A percentile compares a stretch with the other conserved stretches of the same genome.
phyloP scores from a whole-genome alignment of 2,888 invertebrate genomes.

The Notocelia uddmanniana region DNA sequence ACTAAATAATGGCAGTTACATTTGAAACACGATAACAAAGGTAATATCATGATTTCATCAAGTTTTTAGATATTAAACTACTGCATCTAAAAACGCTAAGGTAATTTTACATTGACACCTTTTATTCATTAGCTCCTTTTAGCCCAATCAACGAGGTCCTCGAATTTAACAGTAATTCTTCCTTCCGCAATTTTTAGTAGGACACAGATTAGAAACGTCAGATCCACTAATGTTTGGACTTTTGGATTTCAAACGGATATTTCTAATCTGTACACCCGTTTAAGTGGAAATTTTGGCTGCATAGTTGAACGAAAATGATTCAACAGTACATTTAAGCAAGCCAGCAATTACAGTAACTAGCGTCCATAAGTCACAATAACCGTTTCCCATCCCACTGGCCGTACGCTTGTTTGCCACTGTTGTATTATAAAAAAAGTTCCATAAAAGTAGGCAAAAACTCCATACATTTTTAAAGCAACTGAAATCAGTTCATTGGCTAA shows the following conservation, averaged over 20 bases:
- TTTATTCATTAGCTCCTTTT: slow-evolving; percentile 1
- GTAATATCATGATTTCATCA: background rate
- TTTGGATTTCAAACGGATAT: background rate
- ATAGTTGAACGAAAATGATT: background rate
- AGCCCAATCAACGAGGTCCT: background rate
- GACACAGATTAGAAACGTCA: background rate
- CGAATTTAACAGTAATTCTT: slow-evolving; percentile 7
- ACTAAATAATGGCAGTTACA: background rate
- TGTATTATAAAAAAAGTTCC: background rate
- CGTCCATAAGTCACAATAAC: background rate
- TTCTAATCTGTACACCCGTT: slow-evolving; percentile 4
- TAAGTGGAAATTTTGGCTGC: background rate
- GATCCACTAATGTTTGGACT: slow-evolving; percentile 13
- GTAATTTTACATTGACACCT: slow-evolving; percentile 10
- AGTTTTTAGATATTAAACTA: background rate
- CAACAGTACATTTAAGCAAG: too few relatives aligned
- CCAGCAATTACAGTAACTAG: background rate
- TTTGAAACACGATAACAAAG: too few relatives aligned
- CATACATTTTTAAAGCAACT: background rate
- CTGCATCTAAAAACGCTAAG: slow-evolving; percentile 12
- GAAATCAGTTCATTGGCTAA: too few relatives aligned
- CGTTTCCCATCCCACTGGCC: background rate
- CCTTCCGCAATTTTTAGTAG: background rate
- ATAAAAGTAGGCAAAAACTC: background rate
- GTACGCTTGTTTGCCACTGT: background rate